Conservation (phyloP, 2,113 vertebrate genomes). For the Ondatra zibethicus region DNA sequence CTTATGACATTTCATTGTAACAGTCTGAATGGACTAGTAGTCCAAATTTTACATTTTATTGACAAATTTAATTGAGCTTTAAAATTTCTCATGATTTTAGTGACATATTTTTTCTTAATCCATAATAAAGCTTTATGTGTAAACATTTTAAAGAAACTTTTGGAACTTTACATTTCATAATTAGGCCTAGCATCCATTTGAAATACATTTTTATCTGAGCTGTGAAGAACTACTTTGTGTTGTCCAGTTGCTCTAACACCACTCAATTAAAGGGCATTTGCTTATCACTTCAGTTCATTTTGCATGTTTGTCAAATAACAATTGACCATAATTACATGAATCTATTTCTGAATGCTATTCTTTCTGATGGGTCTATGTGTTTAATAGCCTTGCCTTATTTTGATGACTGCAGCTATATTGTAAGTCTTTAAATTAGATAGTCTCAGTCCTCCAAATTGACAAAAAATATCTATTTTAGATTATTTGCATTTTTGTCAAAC, state of each 20-base stretch:
- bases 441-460: not conserved
- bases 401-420: not conserved
- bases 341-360: not conserved
- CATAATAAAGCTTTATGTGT: not conserved
- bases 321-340: not conserved
- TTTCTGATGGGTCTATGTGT: not conserved
- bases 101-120: not conserved
- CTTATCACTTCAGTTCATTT: not conserved
- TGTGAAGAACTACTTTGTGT: not conserved
- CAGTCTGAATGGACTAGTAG: not conserved
- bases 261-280: not conserved
- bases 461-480: not conserved
- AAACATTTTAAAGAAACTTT: not conserved
- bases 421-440: not conserved
- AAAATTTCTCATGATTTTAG: not conserved
- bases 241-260: not conserved
- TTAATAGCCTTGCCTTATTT: not conserved
- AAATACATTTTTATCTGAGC: not conserved
- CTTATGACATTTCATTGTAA: not conserved
- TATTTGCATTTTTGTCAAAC: conserved; percentile 32
- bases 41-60: not conserved
- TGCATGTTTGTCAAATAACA: not conserved
- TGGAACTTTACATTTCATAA: not conserved
- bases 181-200: not conserved
- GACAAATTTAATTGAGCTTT: not conserved